phyloP scores from a whole-genome alignment of 2,888 invertebrate genomes.

The Romanomermis culicivorax region DNA sequence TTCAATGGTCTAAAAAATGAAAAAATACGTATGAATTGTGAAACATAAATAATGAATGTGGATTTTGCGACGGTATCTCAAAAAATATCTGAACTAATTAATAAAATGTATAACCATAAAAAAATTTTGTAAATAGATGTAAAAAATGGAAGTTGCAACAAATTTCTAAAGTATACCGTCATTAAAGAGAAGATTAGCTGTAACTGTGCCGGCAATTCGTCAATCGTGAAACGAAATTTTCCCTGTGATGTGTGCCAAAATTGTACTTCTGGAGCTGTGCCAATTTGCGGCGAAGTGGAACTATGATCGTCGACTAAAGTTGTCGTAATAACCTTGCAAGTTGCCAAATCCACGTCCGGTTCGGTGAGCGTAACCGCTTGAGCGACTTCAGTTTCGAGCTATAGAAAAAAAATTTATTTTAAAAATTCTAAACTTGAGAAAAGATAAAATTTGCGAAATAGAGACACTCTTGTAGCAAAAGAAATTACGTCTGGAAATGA shows the following conservation, averaged over 20 bases:
- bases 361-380: slow-evolving; percentile 67
- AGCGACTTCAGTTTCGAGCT: slow-evolving; percentile 53
- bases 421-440: background rate
- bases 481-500: no score
- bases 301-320: slow-evolving; percentile 47
- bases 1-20: slow-evolving; percentile 30
- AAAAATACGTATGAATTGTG: no score
- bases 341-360: slow-evolving; percentile 53
- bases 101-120: no score
- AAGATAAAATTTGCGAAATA: background rate
- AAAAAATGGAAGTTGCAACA: no score
- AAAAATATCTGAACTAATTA: no score
- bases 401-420: background rate
- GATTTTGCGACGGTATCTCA: no score
- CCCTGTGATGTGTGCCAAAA: slow-evolving; percentile 84
- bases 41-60: background rate
- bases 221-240: slow-evolving; percentile 68
- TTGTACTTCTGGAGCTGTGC: slow-evolving; percentile 12
- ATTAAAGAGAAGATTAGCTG: slow-evolving; percentile 77
- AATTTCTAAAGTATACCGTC: slow-evolving; percentile 44
- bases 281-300: background rate
- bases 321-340: slow-evolving; percentile 50
- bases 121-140: no score
- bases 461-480: no score
- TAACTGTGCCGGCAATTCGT: slow-evolving; percentile 67